phyloP scores from a whole-genome alignment of 2,888 invertebrate genomes.

The Yponomeuta malinellus region DNA sequence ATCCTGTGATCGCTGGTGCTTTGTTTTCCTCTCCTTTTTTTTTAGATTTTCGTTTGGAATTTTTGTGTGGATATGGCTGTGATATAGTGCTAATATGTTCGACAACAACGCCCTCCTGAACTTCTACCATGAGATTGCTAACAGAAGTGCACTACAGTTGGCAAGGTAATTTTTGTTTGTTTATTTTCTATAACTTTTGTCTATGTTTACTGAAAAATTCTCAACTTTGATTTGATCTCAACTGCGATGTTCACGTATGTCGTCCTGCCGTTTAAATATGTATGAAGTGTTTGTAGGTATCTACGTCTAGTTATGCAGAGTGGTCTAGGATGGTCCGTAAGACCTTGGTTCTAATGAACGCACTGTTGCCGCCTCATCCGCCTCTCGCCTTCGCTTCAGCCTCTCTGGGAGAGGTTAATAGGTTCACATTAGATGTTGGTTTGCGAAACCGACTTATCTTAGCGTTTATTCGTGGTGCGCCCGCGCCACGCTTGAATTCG shows the following conservation, averaged over 20 bases:
- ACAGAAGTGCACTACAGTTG: constrained; percentile 73
- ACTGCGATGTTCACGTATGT: constrained; percentile 19
- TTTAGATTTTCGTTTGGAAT: constrained; percentile 37
- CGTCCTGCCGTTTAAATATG: constrained; percentile 7
- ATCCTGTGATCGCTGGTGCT: constrained; percentile 70
- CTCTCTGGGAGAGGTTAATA: constrained; percentile 73
- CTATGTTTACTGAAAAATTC: constrained; percentile 36
- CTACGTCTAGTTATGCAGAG: constrained; percentile 27
- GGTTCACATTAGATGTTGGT: constrained; percentile 74
- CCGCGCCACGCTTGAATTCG: constrained; percentile 59
- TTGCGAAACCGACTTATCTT: constrained; percentile 67
- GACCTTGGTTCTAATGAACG: constrained; percentile 74
- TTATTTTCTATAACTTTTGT: constrained; percentile 40
- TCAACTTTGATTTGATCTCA: not conserved
- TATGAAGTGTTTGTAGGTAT: constrained; percentile 21
- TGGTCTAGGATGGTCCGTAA: constrained; percentile 47
- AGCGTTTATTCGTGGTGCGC: constrained; percentile 44
- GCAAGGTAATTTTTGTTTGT: constrained; percentile 57
- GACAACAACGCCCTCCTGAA: constrained; percentile 68
- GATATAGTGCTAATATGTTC: constrained; percentile 73
- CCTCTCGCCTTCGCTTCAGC: constrained; percentile 70
- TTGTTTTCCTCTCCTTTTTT: constrained; percentile 36
- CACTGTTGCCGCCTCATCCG: constrained; percentile 65
- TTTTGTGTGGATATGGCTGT: constrained; percentile 68
- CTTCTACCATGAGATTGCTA: constrained; percentile 74